Percentiles rank a stretch among this genome's conserved stretches.
Conservation (phyloP, 1,140 invertebrate species). For the Lucilia cuprina region DNA sequence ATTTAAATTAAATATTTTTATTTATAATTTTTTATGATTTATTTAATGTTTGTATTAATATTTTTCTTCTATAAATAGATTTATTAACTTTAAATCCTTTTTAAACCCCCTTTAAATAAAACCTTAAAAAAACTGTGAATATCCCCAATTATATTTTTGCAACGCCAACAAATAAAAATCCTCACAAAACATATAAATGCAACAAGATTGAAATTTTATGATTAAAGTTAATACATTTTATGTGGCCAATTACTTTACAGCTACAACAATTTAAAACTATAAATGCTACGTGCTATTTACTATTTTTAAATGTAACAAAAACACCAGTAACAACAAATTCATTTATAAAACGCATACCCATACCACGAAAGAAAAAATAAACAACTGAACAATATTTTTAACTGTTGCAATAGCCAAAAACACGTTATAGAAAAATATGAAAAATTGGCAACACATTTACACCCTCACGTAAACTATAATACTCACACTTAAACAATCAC, state of each 20-base stretch:
- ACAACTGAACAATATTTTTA: not conserved
- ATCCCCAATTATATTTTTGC: too few relatives aligned
- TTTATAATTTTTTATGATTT: too few relatives aligned
- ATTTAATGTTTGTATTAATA: too few relatives aligned
- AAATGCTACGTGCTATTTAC: not conserved
- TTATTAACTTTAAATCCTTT: too few relatives aligned
- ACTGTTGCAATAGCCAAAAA: not conserved
- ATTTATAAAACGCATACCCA: not conserved
- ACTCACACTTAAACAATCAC: not conserved
- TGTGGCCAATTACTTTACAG: not conserved
- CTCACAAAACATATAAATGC: not conserved
- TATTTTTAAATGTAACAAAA: not conserved
- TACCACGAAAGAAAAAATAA: not conserved
- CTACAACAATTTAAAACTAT: not conserved
- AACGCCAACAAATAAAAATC: too few relatives aligned
- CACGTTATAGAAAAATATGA: not conserved
- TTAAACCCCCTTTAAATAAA: too few relatives aligned
- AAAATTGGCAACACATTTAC: constrained; percentile 3
- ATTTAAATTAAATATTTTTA: too few relatives aligned
- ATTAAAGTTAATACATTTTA: constrained; percentile 9
- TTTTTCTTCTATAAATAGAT: too few relatives aligned
- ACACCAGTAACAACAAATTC: not conserved
- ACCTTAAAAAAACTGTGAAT: too few relatives aligned
- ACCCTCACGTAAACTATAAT: not conserved
- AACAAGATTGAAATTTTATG: not conserved